Base-by-base conservation (phyloP, 2,888 invertebrate species). In the Drosophila phalerata region DNA sequence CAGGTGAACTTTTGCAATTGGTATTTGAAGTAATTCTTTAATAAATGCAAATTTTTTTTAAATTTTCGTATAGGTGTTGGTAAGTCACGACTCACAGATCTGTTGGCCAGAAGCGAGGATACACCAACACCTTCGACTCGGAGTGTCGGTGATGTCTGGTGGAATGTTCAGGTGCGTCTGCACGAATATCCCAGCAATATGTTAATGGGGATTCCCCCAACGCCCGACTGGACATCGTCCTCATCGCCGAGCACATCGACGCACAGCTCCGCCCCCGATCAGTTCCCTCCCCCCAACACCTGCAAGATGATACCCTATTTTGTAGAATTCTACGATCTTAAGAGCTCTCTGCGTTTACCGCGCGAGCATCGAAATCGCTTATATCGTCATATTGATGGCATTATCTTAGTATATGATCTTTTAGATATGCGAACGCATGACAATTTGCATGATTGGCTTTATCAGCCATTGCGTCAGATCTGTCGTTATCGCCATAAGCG, bases 141-240 rank as follows among this genome's bases (percentile, higher is more conserved):
- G 3, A 57, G 52, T 13, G 71, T 88, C 3, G 68, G 67, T 43
- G 49, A 63, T 10, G 15, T 19, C 6, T 62, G 51, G 37, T 83
- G 86, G 84, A 77, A 55, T n/a, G 67, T 83, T 0, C 88, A 83
- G 30, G 84, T 88, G 22, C 84, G 88, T 4, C 17, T 83, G 3
- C 84, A 83, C 19, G 81, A 88, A 13, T 85, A 83, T 60, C 67
- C 81, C 5, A 25, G n/a, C 17, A 22, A 15, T 5, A n/a, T 45
- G 1, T 28, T 28, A 8, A 8, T 43, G 1, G 47, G 38, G 1
- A 13, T 76, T 42, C 86, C 82, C 1, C 73, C 60, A 6, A 67
- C 82, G 3, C 88, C 82, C 2, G 64, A 66, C 9, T 82, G 68
- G 73, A 85, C 85, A 5, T 71, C 82, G 15, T 51, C 85, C 5